Evolutionary conservation across 1,140 invertebrate species (phyloP), one percentile per base, ranked within the genome.

Genomic region (Oncopodura yosiiana): DNA sequence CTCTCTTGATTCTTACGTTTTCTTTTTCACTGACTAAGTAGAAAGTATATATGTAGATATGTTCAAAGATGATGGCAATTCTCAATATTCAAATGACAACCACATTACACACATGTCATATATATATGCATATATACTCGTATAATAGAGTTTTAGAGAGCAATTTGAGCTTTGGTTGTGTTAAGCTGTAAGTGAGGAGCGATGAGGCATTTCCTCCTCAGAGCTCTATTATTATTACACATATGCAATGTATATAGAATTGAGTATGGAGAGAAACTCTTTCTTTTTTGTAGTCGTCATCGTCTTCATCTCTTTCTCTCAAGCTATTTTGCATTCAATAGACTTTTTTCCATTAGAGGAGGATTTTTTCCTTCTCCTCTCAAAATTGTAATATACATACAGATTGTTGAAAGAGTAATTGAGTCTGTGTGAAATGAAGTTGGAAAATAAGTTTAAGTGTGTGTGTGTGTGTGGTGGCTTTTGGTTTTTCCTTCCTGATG

Each of bases 331-430:
- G 53, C 61, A 63, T 56, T 60, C 61, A 57, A 57, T 63, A 57
- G 61, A 63, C 61, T 63, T 57, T 56, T 62, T 63, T 60, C 61
- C 57, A 60, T 63, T 63, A 63, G 38, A 46, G 60, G 52, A 60
- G 58, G 61, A 58, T 60, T 60, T 62, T 62, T 62, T 51, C 34
- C 26, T 18, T 51, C 49, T 51, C 49, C n/a, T 4, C 9, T 43
- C 30, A 26, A 8, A n/a, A n/a, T 51, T 39, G 53, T 56, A 56
- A 41, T 46, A 48, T 49, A 32, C 41, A 57, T 62, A 37, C 54
- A 61, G 54, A 61, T 54, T 55, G 49, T 58, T 52, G 41, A 26
- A 49, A 21, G 58, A 62, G 53, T 62, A 62, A 62, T 62, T 62
- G 61, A 62, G 61, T 62, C 52, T 30, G 45, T 24, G 37, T 50